These are phyloP conservation scores for Acropora yongei DNA, from an alignment of 64 coral and sea anemone species.

Conservation along the genomic window DNA sequence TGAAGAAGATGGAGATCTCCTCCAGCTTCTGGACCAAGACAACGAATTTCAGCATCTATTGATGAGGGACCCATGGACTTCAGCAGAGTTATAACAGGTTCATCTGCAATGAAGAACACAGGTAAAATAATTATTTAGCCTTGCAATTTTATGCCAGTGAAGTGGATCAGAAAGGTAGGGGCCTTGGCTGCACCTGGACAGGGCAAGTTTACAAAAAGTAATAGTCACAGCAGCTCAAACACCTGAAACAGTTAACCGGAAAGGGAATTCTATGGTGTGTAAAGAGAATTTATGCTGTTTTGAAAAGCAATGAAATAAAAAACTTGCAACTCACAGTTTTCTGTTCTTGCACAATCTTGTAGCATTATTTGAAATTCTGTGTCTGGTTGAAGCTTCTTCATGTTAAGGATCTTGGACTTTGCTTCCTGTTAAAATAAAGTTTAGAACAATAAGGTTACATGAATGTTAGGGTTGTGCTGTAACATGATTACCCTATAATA, in stretches of 20 bases:
- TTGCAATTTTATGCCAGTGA: too few relatives aligned
- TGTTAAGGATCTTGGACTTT: constrained; percentile 32
- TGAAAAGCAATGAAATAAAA: not conserved
- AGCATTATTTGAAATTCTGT: constrained; percentile 73
- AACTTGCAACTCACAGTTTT: constrained; percentile 59
- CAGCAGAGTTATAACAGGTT: constrained; percentile 60
- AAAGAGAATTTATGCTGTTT: not conserved
- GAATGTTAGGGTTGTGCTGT: too few relatives aligned
- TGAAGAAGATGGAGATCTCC: constrained; percentile 78
- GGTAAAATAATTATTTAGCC: too few relatives aligned
- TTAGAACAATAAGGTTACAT: not conserved
- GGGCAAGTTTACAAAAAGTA: too few relatives aligned
- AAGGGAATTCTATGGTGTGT: not conserved
- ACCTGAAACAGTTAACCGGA: too few relatives aligned
- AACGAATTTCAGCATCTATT: constrained; percentile 85
- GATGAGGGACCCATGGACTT: constrained; percentile 88
- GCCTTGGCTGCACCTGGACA: too few relatives aligned
- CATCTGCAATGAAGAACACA: constrained; percentile 35
- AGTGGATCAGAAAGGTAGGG: too few relatives aligned
- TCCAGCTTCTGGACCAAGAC: constrained; percentile 79
- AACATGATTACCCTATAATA: too few relatives aligned
- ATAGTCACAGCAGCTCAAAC: too few relatives aligned
- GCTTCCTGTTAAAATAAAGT: constrained; percentile 9
- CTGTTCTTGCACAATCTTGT: constrained; percentile 5
- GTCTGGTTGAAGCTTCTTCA: constrained; percentile 48